Evolutionary conservation across 2,797 vertebrate species (phyloP), one percentile per base, ranked within the genome.

Genomic region (Cyprinella venusta): DNA sequence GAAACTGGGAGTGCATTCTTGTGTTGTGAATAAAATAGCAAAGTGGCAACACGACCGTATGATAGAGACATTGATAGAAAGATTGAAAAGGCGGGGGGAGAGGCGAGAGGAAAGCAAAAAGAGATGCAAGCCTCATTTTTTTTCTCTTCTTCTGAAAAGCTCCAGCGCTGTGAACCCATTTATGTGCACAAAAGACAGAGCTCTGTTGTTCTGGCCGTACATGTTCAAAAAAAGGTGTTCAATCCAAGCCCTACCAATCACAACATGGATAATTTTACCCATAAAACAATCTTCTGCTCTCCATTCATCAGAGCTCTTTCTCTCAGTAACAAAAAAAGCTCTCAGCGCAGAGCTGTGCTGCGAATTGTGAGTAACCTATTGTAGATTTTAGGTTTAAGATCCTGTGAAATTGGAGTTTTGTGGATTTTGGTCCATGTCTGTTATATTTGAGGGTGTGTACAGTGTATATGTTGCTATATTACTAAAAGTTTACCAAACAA

Each of bases 11-110:
- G 93, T 93, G 91, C 93, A 90, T 94, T 94, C 92, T 91, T 91
- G 89, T 92, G 92, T 93, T 93, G 93, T 91, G 93, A 93, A 92
- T 93, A 94, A 94, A 94, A 94, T 87, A 88, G 90, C 87, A 80
- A 92, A 92, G 89, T 90, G 88, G 88, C 89, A 90, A 90, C 89
- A 88, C 89, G 88, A 90, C 79, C 33, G 75, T 85, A 87, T 84
- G 89, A 86, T 88, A 88, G 90, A 91, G 88, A 87, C 87, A 84
- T 77, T 83, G 81, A 85, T 82, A 82, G 83, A 81, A 69, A 82
- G 72, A 84, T 56, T 83, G 68, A 86, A 89, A 83, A 75, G 54
- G 64, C 54, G 61, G 13, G 40, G 8, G n/a, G 56, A 36, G 61
- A 16, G 56, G 48, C 3, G 38, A 42, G 54, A 54, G 81, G 70